Percentiles rank a stretch among this genome's conserved stretches.
These are phyloP conservation scores for Novumbra hubbsi DNA, from an alignment of 2,797 vertebrate species.

Conservation along the genomic window DNA sequence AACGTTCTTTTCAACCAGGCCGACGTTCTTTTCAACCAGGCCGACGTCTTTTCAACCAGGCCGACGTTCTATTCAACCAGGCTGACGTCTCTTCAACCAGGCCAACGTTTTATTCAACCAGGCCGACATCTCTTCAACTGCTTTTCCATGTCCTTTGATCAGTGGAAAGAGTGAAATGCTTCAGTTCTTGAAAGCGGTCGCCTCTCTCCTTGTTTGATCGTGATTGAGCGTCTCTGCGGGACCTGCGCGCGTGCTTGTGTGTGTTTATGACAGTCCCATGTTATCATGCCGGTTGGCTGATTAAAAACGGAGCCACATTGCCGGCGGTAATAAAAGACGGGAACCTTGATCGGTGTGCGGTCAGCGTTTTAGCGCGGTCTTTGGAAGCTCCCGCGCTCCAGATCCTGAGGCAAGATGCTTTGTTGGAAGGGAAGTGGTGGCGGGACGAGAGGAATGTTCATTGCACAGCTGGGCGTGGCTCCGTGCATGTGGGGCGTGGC, in stretches of 20 bases:
- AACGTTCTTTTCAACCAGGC: too few species aligned
- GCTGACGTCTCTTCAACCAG: too few species aligned
- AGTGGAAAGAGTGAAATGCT: background rate
- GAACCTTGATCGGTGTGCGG: background rate
- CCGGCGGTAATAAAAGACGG: background rate
- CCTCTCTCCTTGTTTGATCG: conserved; percentile 42
- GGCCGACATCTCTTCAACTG: too few species aligned
- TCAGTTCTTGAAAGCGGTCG: background rate
- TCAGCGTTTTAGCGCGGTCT: conserved; percentile 15
- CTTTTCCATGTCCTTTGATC: too few species aligned
- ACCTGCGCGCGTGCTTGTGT: conserved; percentile 54
- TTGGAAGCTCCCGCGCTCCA: background rate
- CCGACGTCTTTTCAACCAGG: too few species aligned
- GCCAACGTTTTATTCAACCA: too few species aligned
- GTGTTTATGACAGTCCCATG: conserved; percentile 53
- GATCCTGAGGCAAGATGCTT: background rate
- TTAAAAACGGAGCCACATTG: background rate
- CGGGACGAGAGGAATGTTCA: background rate
- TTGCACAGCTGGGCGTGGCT: background rate
- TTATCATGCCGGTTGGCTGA: conserved; percentile 22
- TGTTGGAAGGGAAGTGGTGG: background rate
- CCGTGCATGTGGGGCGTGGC: background rate
- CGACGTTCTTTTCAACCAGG: too few species aligned
- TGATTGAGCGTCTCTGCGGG: conserved; percentile 54
- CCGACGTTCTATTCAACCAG: too few species aligned